Evolutionary conservation across 2,797 vertebrate species (phyloP).

Genomic region (Myotis daubentonii): DNA sequence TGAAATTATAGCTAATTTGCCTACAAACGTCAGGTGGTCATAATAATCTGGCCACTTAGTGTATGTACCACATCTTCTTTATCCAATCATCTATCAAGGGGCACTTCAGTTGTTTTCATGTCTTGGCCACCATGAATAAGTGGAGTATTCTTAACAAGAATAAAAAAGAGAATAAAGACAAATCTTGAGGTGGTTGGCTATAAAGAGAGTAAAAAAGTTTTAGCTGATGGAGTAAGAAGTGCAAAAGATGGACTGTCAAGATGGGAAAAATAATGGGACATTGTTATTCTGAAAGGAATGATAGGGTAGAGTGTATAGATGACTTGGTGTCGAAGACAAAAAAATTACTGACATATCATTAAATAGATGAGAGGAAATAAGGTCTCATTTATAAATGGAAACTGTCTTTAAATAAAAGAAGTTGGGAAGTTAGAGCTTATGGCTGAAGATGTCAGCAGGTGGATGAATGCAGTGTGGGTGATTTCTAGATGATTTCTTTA

Average conservation of each 20-base stretch:
- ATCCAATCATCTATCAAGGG: too few relatives aligned
- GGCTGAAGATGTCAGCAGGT: not conserved
- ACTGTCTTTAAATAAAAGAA: not conserved
- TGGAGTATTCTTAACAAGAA: not conserved
- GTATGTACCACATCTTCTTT: not conserved
- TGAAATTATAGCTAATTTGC: too few relatives aligned
- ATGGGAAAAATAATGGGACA: not conserved
- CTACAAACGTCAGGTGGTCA: too few relatives aligned
- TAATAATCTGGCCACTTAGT: too few relatives aligned
- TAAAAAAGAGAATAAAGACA: not conserved
- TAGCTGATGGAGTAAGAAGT: not conserved
- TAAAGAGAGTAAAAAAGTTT: not conserved
- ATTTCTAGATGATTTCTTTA: not conserved
- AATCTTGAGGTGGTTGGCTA: not conserved
- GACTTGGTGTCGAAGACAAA: not conserved
- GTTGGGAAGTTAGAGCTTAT: not conserved
- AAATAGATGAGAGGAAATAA: not conserved
- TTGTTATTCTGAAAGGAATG: not conserved
- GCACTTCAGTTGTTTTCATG: not conserved
- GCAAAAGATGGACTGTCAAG: not conserved
- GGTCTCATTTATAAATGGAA: not conserved
- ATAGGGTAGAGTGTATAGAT: not conserved
- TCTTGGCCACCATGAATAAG: not conserved
- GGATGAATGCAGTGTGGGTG: not conserved
- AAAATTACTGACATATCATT: not conserved